phyloP scores from a whole-genome alignment of 2,888 invertebrate species.

The Sphaeridia pumilis region DNA sequence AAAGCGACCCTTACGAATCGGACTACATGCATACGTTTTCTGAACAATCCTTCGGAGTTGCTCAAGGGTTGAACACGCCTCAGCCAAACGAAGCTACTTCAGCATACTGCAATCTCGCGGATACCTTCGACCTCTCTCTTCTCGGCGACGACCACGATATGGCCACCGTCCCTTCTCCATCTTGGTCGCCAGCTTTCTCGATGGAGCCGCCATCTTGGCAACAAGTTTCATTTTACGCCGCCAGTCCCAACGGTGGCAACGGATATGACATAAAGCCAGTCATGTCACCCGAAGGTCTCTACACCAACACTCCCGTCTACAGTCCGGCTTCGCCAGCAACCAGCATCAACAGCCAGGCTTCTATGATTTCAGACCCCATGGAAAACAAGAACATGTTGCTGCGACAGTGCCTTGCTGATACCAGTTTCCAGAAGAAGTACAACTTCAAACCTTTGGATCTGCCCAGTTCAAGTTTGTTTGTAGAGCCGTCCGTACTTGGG shows the following conservation, averaged over 20 bases:
- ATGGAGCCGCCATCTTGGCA: conserved; percentile 30
- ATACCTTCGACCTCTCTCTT: conserved; percentile 34
- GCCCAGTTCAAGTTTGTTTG: conserved; percentile 22
- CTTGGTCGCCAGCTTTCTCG: conserved; percentile 25
- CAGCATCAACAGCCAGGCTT: conserved; percentile 3
- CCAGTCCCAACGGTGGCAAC: conserved; percentile 29
- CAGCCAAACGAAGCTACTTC: conserved; percentile 14
- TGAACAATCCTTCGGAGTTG: conserved; percentile 34
- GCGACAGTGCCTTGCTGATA: conserved; percentile 69
- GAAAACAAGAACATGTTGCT: conserved; percentile 47
- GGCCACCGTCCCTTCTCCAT: conserved; percentile 35
- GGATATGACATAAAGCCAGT: conserved; percentile 22
- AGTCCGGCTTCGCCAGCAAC: conserved; percentile 3
- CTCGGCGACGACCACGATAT: conserved; percentile 32
- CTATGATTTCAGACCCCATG: neutral
- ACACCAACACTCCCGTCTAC: neutral
- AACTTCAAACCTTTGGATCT: conserved; percentile 68
- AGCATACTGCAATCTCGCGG: conserved; percentile 26
- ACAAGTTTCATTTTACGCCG: conserved; percentile 31
- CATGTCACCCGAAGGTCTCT: conserved; percentile 5
- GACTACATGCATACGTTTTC: conserved; percentile 24
- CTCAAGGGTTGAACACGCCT: neutral
- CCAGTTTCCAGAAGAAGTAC: conserved; percentile 70
- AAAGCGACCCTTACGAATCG: conserved; percentile 44
- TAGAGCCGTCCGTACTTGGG: conserved; percentile 15